Evolutionary conservation across 2,113 vertebrate species (phyloP).

Genomic region (Upupa epops): DNA sequence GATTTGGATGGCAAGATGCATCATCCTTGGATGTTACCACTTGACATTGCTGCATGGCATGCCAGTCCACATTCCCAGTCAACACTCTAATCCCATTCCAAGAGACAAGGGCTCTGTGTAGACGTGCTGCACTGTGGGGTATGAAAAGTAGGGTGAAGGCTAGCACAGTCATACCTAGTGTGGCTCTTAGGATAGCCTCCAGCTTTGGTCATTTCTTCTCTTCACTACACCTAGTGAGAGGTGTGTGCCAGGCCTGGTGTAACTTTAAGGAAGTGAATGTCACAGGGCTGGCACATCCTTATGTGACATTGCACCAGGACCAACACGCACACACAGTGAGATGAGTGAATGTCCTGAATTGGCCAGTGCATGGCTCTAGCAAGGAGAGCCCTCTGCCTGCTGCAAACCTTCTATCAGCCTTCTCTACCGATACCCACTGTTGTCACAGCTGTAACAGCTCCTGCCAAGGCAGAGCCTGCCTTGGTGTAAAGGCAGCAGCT

Average conservation of each 20-base stretch:
- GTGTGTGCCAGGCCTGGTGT: background rate
- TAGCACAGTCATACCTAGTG: background rate
- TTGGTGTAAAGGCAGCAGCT: background rate
- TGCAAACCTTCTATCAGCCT: background rate
- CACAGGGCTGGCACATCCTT: background rate
- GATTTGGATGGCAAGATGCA: background rate
- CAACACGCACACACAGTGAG: rapidly evolving
- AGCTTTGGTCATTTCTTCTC: background rate
- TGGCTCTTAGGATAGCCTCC: background rate
- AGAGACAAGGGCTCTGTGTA: background rate
- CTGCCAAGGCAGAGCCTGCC: background rate
- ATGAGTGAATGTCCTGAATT: background rate
- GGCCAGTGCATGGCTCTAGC: background rate
- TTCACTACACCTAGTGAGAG: background rate
- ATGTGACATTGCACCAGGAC: background rate
- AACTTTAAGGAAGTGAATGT: background rate
- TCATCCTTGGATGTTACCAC: background rate
- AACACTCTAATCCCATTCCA: background rate
- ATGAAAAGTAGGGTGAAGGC: background rate
- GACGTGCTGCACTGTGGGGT: rapidly evolving
- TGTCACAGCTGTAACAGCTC: background rate
- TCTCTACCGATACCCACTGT: background rate
- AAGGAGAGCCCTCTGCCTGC: background rate
- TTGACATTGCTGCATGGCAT: background rate
- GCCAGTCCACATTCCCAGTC: background rate